A percentile compares a stretch with the other conserved stretches of the same genome.
phyloP scores from a whole-genome alignment of 2,113 vertebrate genomes.

The Anoplopoma fimbria region DNA sequence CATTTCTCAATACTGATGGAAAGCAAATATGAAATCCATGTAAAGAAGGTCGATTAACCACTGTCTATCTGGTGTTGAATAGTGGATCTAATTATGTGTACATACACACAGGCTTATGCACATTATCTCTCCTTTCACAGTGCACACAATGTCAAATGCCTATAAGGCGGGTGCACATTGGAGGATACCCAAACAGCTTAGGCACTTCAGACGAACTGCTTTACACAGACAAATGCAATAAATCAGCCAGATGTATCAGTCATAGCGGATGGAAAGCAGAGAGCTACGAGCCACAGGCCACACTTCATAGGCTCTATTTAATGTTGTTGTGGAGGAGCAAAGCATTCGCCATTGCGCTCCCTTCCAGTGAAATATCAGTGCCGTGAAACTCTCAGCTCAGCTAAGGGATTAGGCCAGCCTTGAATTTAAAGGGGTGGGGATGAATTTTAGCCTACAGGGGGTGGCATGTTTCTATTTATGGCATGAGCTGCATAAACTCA shows the following conservation, averaged over 20 bases:
- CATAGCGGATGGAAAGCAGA: background rate
- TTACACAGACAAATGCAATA: background rate
- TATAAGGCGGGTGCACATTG: background rate
- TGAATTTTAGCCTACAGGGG: slow-evolving; percentile 74
- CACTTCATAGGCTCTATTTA: slow-evolving; percentile 35
- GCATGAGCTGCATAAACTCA: slow-evolving; percentile 64
- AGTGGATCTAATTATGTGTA: slow-evolving; percentile 36
- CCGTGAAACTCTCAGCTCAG: slow-evolving; percentile 64
- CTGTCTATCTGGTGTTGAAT: slow-evolving; percentile 13
- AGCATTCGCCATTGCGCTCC: slow-evolving; percentile 45
- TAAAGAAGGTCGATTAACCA: background rate
- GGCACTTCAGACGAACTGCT: background rate
- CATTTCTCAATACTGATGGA: background rate
- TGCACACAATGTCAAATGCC: slow-evolving; percentile 5
- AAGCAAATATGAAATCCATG: background rate
- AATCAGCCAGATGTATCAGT: slow-evolving; percentile 1
- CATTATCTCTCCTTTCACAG: slow-evolving; percentile 25
- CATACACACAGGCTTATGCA: background rate
- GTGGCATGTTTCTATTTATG: slow-evolving; percentile 79
- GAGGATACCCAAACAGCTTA: slow-evolving; percentile 15
- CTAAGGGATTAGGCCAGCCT: slow-evolving; percentile 75
- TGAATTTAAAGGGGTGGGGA: slow-evolving; percentile 68
- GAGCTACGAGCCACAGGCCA: slow-evolving; percentile 11
- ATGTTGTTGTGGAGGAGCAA: slow-evolving; percentile 67
- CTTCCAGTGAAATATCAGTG: slow-evolving; percentile 61